Percentiles rank a stretch among this genome's conserved stretches.
phyloP scores from a whole-genome alignment of 2,888 invertebrate genomes.

The Alloplasta piceator region DNA sequence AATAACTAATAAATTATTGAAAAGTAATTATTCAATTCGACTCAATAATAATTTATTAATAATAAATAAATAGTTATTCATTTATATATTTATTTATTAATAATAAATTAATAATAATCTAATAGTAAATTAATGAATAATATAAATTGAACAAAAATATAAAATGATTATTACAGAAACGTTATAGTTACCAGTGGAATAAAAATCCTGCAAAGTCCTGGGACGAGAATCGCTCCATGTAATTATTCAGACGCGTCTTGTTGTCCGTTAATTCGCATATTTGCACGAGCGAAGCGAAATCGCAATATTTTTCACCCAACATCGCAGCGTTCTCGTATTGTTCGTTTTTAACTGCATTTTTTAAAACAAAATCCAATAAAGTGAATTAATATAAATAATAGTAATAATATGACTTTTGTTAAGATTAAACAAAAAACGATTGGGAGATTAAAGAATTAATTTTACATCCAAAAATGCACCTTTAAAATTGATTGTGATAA shows the following conservation, averaged over 20 bases:
- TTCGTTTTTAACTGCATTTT: conserved; percentile 89
- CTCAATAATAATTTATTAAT: not conserved
- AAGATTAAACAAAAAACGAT: not conserved
- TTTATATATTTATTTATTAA: too few relatives aligned
- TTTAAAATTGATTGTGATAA: conserved; percentile 12
- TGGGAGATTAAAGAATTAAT: not conserved
- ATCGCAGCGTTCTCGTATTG: conserved; percentile 92
- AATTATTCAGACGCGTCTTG: conserved; percentile 88
- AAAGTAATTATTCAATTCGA: not conserved
- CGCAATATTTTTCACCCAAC: conserved; percentile 95
- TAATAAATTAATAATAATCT: too few relatives aligned
- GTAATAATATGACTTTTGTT: conserved; percentile 10
- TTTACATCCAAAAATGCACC: not conserved
- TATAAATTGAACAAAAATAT: too few relatives aligned
- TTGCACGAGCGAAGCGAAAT: conserved; percentile 92
- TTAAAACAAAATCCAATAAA: too few relatives aligned
- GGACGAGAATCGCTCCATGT: conserved; percentile 88
- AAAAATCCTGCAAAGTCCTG: conserved; percentile 82
- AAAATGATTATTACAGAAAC: too few relatives aligned
- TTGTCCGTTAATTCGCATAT: conserved; percentile 92
- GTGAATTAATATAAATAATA: conserved; percentile 27
- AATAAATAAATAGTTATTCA: not conserved
- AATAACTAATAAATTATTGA: conserved; percentile 1
- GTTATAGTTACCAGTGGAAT: conserved; percentile 75
- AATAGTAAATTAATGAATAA: too few relatives aligned